Evolutionary conservation across 2,113 vertebrate genomes (phyloP).

Genomic region (Chaetorhynchus papuensis): DNA sequence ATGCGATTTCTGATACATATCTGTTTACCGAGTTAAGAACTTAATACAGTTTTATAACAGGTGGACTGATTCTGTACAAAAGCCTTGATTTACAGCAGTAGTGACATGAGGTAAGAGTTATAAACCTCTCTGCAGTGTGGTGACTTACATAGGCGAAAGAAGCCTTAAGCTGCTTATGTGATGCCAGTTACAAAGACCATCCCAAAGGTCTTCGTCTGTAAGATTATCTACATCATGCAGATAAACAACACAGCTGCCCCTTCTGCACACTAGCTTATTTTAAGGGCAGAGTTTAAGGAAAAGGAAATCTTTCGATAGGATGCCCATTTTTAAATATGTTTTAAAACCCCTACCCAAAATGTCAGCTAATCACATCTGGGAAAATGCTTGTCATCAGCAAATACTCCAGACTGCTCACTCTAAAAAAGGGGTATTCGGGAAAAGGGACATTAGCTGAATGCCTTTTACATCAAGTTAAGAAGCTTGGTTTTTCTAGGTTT

Average conservation of each 20-base stretch:
- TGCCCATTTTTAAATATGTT: neutral
- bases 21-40: neutral
- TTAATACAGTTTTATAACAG: neutral
- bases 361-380: accelerated
- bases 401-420: neutral
- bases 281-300: neutral
- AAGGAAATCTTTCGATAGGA: neutral
- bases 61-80: neutral
- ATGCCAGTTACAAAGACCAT: neutral
- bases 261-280: neutral
- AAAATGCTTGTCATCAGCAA: neutral
- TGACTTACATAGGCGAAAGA: neutral
- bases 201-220: neutral
- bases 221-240: neutral
- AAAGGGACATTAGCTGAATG: neutral
- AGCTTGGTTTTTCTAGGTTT: neutral
- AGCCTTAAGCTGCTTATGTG: neutral
- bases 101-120: neutral
- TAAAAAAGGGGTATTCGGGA: neutral
- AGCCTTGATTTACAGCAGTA: neutral
- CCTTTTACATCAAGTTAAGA: neutral
- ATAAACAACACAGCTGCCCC: neutral
- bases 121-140: neutral
- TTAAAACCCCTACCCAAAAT: neutral
- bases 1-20: neutral